A percentile compares a stretch with the other conserved stretches of the same genome.
phyloP scores from a whole-genome alignment of 2,113 vertebrate species.

The Hypomesus transpacificus region DNA sequence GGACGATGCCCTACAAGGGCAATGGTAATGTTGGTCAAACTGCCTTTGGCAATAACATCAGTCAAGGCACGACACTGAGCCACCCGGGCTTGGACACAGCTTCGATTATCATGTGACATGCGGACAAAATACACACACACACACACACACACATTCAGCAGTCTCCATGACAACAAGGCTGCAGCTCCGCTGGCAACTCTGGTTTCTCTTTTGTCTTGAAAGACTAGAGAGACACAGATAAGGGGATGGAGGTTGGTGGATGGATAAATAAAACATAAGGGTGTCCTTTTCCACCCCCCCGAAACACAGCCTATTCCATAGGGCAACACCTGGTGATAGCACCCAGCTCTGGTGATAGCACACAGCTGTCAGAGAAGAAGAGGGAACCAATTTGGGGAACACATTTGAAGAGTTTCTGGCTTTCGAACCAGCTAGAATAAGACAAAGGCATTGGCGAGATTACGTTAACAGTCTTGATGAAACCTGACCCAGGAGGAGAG shows the following conservation, averaged over 20 bases:
- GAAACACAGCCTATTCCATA: conserved; percentile 33
- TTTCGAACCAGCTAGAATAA: conserved; percentile 23
- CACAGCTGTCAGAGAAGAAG: conserved; percentile 1
- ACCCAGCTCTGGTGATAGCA: neutral
- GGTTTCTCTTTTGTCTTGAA: conserved; percentile 70
- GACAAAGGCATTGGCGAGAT: conserved; percentile 28
- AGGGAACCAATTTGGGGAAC: conserved; percentile 43
- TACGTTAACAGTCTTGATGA: conserved; percentile 29
- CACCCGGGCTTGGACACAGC: conserved; percentile 44
- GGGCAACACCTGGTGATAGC: conserved; percentile 40
- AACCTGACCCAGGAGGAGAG: conserved; percentile 38
- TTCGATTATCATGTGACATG: conserved; percentile 57
- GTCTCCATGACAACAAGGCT: conserved; percentile 78
- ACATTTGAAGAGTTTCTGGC: conserved; percentile 5
- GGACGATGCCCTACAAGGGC: conserved; percentile 10
- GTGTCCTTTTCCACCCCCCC: conserved; percentile 41
- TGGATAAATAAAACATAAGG: conserved; percentile 65
- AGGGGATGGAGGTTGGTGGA: conserved; percentile 52
- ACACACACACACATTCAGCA: conserved; percentile 47
- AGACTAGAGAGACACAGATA: conserved; percentile 61
- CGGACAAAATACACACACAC: conserved; percentile 30
- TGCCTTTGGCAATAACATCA: conserved; percentile 40
- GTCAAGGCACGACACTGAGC: conserved; percentile 49
- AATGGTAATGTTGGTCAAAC: conserved; percentile 32
- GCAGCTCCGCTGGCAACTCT: conserved; percentile 62